Evolutionary conservation across 2,797 vertebrate genomes (phyloP).

Genomic region (Gymnoscopelus braueri): DNA sequence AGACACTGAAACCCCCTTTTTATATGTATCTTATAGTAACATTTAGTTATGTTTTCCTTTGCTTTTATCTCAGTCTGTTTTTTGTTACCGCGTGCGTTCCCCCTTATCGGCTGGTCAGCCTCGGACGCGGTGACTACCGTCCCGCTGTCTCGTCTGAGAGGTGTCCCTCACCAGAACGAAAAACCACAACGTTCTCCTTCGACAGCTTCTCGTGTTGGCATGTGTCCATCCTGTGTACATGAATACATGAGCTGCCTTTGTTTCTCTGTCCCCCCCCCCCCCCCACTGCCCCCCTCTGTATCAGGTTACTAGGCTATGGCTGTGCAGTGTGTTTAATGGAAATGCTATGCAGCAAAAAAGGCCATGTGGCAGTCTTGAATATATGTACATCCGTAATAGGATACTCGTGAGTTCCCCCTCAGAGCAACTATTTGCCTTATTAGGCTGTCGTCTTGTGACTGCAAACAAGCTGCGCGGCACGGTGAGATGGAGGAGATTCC

Average conservation of each 20-base stretch:
- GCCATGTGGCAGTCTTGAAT: conserved; percentile 76
- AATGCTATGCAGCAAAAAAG: conserved; percentile 72
- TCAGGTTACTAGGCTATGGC: conserved; percentile 74
- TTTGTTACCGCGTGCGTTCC: conserved; percentile 15
- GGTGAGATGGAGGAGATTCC: conserved; percentile 56
- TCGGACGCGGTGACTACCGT: neutral
- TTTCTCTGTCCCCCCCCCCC: conserved; percentile 53
- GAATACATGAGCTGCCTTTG: conserved; percentile 80
- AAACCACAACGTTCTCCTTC: conserved; percentile 59
- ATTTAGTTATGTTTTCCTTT: conserved; percentile 29
- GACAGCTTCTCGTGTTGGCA: conserved; percentile 70
- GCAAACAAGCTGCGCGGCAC: conserved; percentile 65
- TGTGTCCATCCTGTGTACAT: conserved; percentile 75
- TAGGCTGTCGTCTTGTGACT: conserved; percentile 74
- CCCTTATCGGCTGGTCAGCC: conserved; percentile 22
- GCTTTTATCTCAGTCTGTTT: conserved; percentile 48
- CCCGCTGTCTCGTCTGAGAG: conserved; percentile 45
- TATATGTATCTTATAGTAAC: conserved; percentile 26
- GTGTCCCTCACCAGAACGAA: conserved; percentile 56
- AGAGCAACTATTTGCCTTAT: conserved; percentile 75
- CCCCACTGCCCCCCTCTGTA: conserved; percentile 19
- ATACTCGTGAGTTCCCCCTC: conserved; percentile 75
- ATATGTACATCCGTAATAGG: conserved; percentile 77
- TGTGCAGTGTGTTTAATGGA: conserved; percentile 72
- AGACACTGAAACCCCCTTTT: conserved; percentile 31